phyloP scores from a whole-genome alignment of 2,797 vertebrate species.

The Huso huso region DNA sequence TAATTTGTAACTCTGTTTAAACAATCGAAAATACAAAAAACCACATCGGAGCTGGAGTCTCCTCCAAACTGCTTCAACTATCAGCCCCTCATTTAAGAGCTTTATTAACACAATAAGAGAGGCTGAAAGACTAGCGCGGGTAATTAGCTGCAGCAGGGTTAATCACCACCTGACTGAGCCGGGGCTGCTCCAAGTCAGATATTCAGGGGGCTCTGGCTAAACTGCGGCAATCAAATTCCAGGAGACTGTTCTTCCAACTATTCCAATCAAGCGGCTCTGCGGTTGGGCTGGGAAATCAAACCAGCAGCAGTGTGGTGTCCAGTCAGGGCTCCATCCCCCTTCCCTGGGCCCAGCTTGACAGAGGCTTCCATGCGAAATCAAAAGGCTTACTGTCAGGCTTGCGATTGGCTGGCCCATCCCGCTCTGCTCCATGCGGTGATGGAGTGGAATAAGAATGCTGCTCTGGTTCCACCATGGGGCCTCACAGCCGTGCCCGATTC shows the following conservation, averaged over 20 bases:
- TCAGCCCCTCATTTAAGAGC: too few species aligned
- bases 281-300: slow-evolving; percentile 73
- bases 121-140: neutral
- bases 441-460: slow-evolving; percentile 62
- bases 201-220: slow-evolving; percentile 16
- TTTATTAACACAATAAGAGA: too few species aligned
- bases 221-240: slow-evolving; percentile 56
- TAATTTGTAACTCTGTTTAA: too few species aligned
- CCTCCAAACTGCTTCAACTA: too few species aligned
- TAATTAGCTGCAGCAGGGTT: slow-evolving; percentile 1
- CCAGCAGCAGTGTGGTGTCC: slow-evolving; percentile 72
- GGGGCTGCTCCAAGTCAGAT: neutral
- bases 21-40: too few species aligned
- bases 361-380: slow-evolving; percentile 73
- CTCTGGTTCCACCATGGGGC: slow-evolving; percentile 52
- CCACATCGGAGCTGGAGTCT: too few species aligned
- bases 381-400: slow-evolving; percentile 75
- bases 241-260: slow-evolving; percentile 60
- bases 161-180: neutral
- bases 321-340: slow-evolving; percentile 60
- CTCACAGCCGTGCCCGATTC: slow-evolving; percentile 55
- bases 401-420: slow-evolving; percentile 63
- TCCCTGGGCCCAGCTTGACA: slow-evolving; percentile 65
- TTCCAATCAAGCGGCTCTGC: slow-evolving; percentile 68
- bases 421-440: slow-evolving; percentile 53